These are phyloP conservation scores for Pungitius pungitius DNA, from an alignment of 2,113 vertebrate genomes.

Conservation along the genomic window DNA sequence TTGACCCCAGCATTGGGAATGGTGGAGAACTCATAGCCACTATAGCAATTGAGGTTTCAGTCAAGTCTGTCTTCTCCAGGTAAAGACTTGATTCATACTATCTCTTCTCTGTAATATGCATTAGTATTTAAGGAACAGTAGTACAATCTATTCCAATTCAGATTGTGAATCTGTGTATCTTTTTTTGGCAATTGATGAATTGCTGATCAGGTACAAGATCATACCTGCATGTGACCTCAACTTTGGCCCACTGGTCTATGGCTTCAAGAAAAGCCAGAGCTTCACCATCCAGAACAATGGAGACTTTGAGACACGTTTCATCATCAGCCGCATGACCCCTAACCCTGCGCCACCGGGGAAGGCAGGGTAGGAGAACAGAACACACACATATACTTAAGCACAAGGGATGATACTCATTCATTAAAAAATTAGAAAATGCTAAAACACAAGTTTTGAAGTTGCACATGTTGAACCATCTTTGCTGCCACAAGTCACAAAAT, in stretches of 20 bases:
- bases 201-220: conserved; percentile 81
- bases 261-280: conserved; percentile 75
- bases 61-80: conserved; percentile 82
- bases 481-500: too few species aligned
- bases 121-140: neutral
- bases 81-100: conserved; percentile 12
- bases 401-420: too few species aligned
- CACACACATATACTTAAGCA: neutral
- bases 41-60: conserved; percentile 83
- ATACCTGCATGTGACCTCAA: conserved; percentile 79
- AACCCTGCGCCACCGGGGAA: conserved; percentile 39
- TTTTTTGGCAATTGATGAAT: neutral
- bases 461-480: neutral
- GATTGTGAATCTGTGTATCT: neutral
- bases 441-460: too few species aligned
- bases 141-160: neutral
- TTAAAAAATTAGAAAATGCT: too few species aligned
- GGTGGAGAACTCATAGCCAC: conserved; percentile 78
- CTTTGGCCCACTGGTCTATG: conserved; percentile 83
- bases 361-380: conserved; percentile 71
- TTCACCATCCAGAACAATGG: conserved; percentile 88
- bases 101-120: neutral
- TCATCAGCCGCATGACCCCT: conserved; percentile 67
- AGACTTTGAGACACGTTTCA: conserved; percentile 78
- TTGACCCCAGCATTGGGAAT: conserved; percentile 80